Evolutionary conservation across 2,113 vertebrate species (phyloP), one percentile per base, ranked within the genome.

Genomic region (Capreolus pygargus): DNA sequence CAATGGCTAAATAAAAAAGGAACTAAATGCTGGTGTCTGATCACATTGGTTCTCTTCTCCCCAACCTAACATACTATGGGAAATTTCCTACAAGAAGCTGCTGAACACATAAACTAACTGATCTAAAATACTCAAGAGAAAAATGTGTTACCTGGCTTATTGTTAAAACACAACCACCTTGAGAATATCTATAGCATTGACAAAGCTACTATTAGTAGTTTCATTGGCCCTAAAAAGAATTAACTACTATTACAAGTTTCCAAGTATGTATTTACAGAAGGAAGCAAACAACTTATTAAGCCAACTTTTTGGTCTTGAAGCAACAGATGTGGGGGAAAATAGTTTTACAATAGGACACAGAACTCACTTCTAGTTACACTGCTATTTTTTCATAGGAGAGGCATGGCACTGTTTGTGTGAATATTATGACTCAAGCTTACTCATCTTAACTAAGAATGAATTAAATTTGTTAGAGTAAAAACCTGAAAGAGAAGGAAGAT

Each of bases 381-480:
- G 83, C 45, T 96, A 64, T 95, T 96, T 96, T 96, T 97, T 92
- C 85, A 93, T 54, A 92, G 47, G 45, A 95, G 60, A 86, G 36
- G 9, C 91, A 90, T 70, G 27, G n/a, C 23, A 87, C 58, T 78
- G 7, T 96, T 57, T 87, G 4, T 96, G 87, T 89, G 96, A 97
- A 95, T 91, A 94, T 89, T 83, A 92, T 97, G 94, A 98, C 83
- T 95, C 96, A 98, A 91, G 92, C 97, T 98, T 97, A 97, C 91
- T 97, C 96, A 97, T 95, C 95, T 97, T 74, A 96, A 95, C 78
- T 76, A 98, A 97, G 97, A 95, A 95, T 97, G 96, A 98, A 97
- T 84, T 95, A 91, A 97, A 96, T 94, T 90, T 94, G 52, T 87
- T 84, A 87, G 89, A 98, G 86, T 98, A 91, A 98, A 98, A 98